phyloP scores from a whole-genome alignment of 2,113 vertebrate genomes.

The Agelaius tricolor region DNA sequence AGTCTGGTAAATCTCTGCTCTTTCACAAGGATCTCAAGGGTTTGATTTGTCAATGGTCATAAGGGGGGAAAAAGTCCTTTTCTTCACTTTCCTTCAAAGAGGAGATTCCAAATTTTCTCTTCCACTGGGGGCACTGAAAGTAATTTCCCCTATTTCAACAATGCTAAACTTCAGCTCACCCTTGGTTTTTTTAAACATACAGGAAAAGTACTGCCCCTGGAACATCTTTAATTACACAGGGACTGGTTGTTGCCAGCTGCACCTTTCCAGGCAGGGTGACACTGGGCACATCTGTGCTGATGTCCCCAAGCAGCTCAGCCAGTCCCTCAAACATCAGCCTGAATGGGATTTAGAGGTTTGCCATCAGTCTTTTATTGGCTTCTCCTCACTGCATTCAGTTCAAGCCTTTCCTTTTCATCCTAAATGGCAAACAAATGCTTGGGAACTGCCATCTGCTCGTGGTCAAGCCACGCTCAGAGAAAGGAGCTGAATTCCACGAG shows the following conservation, averaged over 20 bases:
- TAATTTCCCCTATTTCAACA: neutral
- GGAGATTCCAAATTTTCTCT: neutral
- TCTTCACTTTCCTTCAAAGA: neutral
- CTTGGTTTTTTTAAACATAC: neutral
- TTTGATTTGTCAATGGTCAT: constrained; percentile 28
- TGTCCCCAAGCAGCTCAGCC: neutral
- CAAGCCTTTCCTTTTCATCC: constrained; percentile 9
- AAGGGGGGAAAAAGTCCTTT: neutral
- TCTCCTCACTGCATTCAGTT: neutral
- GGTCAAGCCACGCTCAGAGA: neutral
- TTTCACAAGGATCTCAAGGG: constrained; percentile 39
- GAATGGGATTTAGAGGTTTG: neutral
- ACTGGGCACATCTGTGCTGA: neutral
- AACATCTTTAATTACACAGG: neutral
- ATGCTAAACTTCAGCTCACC: neutral
- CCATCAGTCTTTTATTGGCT: constrained; percentile 10
- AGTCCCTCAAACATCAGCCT: neutral
- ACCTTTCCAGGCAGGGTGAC: neutral
- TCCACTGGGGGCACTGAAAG: neutral
- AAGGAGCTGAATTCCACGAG: constrained; percentile 26
- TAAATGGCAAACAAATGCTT: constrained; percentile 44
- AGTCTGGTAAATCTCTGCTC: constrained; percentile 39
- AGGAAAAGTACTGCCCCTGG: neutral
- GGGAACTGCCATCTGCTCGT: constrained; percentile 8
- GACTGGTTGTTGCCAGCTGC: neutral